Conservation (phyloP, 2,797 vertebrate species). For the Sebastiscus tertius region DNA sequence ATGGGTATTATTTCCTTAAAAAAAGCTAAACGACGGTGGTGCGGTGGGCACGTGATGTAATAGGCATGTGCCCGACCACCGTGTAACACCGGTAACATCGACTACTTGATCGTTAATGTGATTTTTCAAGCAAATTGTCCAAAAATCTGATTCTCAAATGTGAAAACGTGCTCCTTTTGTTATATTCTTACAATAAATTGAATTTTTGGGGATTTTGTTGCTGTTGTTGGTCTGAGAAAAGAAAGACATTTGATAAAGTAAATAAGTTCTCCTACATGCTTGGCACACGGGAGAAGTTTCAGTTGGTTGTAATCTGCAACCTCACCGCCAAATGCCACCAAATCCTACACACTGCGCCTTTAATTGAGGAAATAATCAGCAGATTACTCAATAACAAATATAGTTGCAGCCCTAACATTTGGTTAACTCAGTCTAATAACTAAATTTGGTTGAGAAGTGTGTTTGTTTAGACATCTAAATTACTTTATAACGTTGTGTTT, state of each 20-base stretch:
- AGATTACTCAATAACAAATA: not conserved
- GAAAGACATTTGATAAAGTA: not conserved
- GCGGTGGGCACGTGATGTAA: too few relatives aligned
- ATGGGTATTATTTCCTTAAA: too few relatives aligned
- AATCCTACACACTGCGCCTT: not conserved
- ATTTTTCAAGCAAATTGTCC: not conserved
- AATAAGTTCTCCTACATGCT: rapidly evolving
- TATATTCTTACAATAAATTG: not conserved
- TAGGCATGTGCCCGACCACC: too few relatives aligned
- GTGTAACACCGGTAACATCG: too few relatives aligned
- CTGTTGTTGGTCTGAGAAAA: not conserved
- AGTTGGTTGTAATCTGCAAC: too few relatives aligned
- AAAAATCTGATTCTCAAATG: not conserved
- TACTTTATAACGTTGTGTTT: not conserved
- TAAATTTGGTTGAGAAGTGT: not conserved
- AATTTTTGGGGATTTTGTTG: not conserved
- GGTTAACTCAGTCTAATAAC: not conserved
- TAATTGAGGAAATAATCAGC: not conserved
- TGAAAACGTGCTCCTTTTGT: not conserved
- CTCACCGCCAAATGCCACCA: too few relatives aligned
- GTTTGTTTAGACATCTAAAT: not conserved
- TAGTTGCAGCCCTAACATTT: rapidly evolving
- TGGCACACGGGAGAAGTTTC: too few relatives aligned
- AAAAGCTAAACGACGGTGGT: too few relatives aligned
- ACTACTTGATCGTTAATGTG: not conserved